Evolutionary conservation across 1,140 invertebrate genomes (phyloP), one percentile per base, ranked within the genome.

Genomic region (Drosophila eugracilis): DNA sequence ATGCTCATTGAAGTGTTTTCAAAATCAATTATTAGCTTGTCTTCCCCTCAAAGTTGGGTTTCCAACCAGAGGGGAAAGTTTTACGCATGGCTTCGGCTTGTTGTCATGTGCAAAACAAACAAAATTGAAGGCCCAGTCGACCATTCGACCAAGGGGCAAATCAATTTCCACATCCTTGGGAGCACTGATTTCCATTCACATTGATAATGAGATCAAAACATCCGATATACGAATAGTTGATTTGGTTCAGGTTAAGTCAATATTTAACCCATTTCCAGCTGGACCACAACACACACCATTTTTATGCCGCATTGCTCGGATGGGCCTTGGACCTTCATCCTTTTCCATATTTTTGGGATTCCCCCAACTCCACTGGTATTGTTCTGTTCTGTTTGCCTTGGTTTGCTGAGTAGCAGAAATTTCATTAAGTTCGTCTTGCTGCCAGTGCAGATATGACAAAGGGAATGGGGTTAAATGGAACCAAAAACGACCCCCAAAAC

Each of bases 61-160:
- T 69, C 57, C n/a, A 52, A 67, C 30, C 60, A 12, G 17, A 28
- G 72, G 45, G 45, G 53, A 75, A 71, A 85, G 75, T 74, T 86
- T 85, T 79, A 80, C 81, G 80, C 80, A 77, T 86, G 78, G 78
- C 62, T 88, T 78, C 74, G 74, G 55, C 59, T 65, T 86, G 63
- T 88, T 88, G 83, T 86, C 81, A 86, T 88, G 83, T 88, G 81
- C 81, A 86, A 70, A 37, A 54, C 83, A 86, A 88, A 86, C 78
- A 78, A 50, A 48, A 36, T 34, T 6, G 1, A 9, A 9, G 30
- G n/a, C 12, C 21, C 32, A 32, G 22, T 12, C 22, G 34, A 14
- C 66, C 76, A 72, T 59, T 52, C 30, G 74, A 69, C 48, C 75
- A 44, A 66, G 72, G 58, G 53, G 59, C 42, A 85, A 86, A 85